Percentiles rank a stretch among this genome's conserved stretches.
Evolutionary conservation across 2,888 invertebrate species (phyloP).

Genomic region (Nasonovia ribisnigri): DNA sequence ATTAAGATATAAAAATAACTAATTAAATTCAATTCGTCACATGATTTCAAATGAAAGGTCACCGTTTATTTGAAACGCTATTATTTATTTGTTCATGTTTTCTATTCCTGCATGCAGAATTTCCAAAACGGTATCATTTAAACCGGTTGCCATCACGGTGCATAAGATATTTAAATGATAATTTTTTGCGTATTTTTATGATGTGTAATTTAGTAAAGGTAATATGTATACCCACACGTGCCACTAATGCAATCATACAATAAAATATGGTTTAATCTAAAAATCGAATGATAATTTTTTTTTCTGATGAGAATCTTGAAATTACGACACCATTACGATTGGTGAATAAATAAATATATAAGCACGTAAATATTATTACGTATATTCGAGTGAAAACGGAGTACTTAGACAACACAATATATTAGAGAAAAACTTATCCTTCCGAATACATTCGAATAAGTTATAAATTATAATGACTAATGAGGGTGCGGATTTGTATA

Average conservation of each 20-base stretch:
- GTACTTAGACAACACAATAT: neutral
- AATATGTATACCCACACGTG: neutral
- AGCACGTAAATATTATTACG: too few species aligned
- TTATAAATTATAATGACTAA: too few species aligned
- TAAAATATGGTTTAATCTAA: neutral
- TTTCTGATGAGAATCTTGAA: neutral
- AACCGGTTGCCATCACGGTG: conserved; percentile 2
- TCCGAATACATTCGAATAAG: neutral
- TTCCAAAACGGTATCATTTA: conserved; percentile 45
- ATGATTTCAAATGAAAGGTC: conserved; percentile 36
- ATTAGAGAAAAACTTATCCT: neutral
- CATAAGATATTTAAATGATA: neutral
- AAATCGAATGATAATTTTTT: neutral
- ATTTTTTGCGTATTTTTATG: neutral
- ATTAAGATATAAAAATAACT: neutral
- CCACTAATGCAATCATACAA: neutral
- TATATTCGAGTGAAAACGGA: neutral
- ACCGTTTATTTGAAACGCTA: conserved; percentile 2
- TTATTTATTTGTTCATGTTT: conserved; percentile 16
- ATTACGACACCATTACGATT: neutral
- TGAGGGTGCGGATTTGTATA: neutral
- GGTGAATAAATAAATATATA: neutral
- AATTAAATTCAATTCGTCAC: conserved; percentile 55
- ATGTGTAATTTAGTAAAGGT: neutral
- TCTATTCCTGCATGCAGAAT: conserved; percentile 8